Evolutionary conservation across 2,113 vertebrate species (phyloP).

Genomic region (Desmodus rotundus): DNA sequence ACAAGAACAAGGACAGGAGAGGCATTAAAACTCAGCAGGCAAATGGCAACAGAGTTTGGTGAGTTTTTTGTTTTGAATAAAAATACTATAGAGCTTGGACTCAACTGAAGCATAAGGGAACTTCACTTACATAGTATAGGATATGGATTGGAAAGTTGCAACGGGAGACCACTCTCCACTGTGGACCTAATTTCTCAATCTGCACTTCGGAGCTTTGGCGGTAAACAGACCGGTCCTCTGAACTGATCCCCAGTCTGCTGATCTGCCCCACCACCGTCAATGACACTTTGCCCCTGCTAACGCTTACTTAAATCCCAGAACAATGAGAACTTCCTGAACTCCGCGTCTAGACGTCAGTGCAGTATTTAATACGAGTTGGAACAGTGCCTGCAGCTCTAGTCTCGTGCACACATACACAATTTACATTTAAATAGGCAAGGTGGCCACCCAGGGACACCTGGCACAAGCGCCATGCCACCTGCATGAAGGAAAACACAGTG

Average conservation of each 20-base stretch:
- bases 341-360: background rate
- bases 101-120: background rate
- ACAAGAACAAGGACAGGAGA: background rate
- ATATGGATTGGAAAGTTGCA: background rate
- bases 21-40: background rate
- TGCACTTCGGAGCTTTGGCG: background rate
- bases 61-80: background rate
- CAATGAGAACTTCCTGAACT: background rate
- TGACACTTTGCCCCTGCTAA: background rate
- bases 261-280: background rate
- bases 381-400: background rate
- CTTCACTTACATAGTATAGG: background rate
- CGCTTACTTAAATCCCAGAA: background rate
- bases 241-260: background rate
- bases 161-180: background rate
- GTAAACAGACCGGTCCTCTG: background rate
- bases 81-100: background rate
- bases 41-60: background rate
- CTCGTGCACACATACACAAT: background rate
- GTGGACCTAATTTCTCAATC: background rate
- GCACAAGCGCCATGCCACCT: slow-evolving; percentile 41
- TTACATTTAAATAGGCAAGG: slow-evolving; percentile 42
- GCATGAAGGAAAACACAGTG: background rate
- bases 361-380: slow-evolving; percentile 43
- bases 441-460: slow-evolving; percentile 38